Evolutionary conservation across 2,797 vertebrate genomes (phyloP).

Genomic region (Sitta carolinensis): DNA sequence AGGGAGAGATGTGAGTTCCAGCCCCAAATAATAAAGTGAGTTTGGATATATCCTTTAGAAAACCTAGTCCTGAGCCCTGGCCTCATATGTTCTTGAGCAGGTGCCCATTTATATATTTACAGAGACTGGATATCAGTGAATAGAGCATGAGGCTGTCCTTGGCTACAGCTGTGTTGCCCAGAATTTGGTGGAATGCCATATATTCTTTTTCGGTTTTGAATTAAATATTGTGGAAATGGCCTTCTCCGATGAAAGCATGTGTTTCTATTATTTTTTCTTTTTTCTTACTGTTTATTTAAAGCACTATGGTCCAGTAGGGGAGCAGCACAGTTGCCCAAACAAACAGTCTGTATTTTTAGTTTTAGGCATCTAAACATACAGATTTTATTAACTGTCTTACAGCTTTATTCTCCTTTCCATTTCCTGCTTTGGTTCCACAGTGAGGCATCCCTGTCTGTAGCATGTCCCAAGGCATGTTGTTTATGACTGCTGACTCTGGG

Average conservation of each 20-base stretch:
- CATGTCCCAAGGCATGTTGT: background rate
- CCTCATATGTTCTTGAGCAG: background rate
- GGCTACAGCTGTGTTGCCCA: background rate
- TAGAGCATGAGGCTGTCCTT: background rate
- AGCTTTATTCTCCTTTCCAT: background rate
- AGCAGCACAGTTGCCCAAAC: background rate
- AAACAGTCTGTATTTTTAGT: background rate
- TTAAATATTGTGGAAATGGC: background rate
- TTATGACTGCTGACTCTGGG: background rate
- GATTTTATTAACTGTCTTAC: background rate
- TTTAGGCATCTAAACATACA: background rate
- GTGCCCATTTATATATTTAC: background rate
- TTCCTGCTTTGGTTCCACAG: background rate
- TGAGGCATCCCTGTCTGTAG: background rate
- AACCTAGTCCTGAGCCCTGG: background rate
- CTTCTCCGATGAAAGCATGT: background rate
- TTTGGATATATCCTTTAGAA: background rate
- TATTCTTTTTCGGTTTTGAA: background rate
- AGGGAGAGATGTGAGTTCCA: background rate
- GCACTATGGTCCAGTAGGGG: background rate
- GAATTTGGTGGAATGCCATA: background rate
- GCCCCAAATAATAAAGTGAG: background rate
- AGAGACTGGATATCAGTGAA: background rate
- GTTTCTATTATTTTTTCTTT: background rate
- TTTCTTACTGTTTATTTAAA: conserved; percentile 3